Evolutionary conservation across 2,113 vertebrate genomes (phyloP), one percentile per base, ranked within the genome.

Genomic region (Psophia crepitans): DNA sequence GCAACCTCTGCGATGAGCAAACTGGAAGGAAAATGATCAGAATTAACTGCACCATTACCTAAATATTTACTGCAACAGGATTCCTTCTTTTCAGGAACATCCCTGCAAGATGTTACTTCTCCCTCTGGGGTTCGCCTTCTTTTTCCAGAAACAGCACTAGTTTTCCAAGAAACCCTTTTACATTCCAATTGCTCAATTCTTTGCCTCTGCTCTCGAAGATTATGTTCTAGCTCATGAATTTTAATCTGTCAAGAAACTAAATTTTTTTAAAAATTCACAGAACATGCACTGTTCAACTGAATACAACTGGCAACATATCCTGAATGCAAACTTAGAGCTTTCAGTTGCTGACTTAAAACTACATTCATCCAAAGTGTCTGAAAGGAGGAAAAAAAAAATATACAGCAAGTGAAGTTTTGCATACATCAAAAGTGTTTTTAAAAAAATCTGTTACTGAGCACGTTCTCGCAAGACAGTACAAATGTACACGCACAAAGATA

Each of bases 151-250:
- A 39, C 21, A 85, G 58, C 57, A 74, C 69, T 57, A 37, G 53
- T 70, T 91, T 87, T 96, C 91, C 91, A 74, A 68, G 82, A 66
- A 68, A 93, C 49, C 58, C 89, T 97, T 95, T 89, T 95, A 70
- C 30, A 7, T 76, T 98, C 96, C 88, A 97, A 41, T 41, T 89
- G 92, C 74, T 96, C 77, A 78, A 96, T 92, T 77, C 87, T 97
- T 95, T 94, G 93, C 39, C 78, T 96, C 86, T 97, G 93, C 53
- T 96, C 87, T 73, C 7, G 89, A 80, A 98, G 96, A 43, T 93
- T 93, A 43, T 78, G 90, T 81, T 98, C 97, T 90, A 98, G 82
- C 57, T 97, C 92, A 82, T 84, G 46, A 83, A 98, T 90, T 96
- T 96, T 98, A 32, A 78, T 48, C 97, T 98, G 90, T 79, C 35